These are phyloP conservation scores for Leptatherina wallacei DNA, from an alignment of 2,797 vertebrate genomes.

Conservation along the genomic window DNA sequence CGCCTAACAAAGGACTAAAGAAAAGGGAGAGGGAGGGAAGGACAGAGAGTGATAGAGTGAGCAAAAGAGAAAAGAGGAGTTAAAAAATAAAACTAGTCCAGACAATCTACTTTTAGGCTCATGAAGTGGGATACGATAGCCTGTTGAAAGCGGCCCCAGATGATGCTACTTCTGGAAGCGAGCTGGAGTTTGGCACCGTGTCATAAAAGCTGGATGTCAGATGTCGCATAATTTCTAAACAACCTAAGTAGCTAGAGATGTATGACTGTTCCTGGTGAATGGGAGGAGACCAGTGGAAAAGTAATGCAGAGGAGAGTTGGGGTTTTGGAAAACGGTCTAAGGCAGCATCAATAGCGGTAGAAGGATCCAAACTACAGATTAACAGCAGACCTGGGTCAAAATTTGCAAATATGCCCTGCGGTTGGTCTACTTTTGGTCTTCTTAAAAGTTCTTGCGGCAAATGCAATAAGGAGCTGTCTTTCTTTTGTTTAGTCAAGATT, in stretches of 20 bases:
- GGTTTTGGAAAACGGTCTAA: constrained; percentile 54
- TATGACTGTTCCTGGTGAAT: constrained; percentile 18
- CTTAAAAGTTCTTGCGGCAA: constrained; percentile 62
- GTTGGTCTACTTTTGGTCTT: constrained; percentile 59
- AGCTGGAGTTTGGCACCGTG: constrained; percentile 2
- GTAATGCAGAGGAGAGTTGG: constrained; percentile 17
- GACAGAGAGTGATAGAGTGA: constrained; percentile 36
- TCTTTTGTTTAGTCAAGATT: constrained; percentile 68
- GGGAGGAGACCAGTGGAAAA: constrained; percentile 54
- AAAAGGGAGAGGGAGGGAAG: constrained; percentile 48
- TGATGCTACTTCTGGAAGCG: constrained; percentile 1
- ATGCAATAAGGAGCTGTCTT: constrained; percentile 66
- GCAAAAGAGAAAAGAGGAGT: constrained; percentile 22
- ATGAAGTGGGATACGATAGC: constrained; percentile 14
- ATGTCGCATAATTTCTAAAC: constrained; percentile 13
- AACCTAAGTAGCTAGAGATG: constrained; percentile 15
- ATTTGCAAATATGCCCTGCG: constrained; percentile 52
- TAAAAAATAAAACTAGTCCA: constrained; percentile 44
- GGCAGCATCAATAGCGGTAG: constrained; percentile 57
- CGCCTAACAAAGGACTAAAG: constrained; percentile 72
- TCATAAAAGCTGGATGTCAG: constrained; percentile 16
- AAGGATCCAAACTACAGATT: constrained; percentile 63
- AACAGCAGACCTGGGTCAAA: constrained; percentile 67
- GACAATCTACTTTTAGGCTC: constrained; percentile 10
- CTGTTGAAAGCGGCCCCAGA: not conserved